Evolutionary conservation across 2,888 invertebrate genomes (phyloP), one percentile per base, ranked within the genome.

Genomic region (Hedya salicella): DNA sequence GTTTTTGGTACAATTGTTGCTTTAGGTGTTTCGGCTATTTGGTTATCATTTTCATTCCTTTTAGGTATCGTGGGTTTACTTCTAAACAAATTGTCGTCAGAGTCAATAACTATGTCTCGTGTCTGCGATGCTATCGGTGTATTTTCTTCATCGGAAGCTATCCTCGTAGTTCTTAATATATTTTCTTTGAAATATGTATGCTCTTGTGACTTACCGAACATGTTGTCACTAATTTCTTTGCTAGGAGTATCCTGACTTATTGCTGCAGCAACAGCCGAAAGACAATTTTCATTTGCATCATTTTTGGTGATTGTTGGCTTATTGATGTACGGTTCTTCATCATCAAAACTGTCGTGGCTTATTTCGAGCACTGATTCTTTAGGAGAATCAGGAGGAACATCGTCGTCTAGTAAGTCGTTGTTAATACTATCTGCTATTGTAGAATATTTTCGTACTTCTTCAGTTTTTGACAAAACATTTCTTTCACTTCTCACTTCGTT

Each of bases 91-190:
- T 64, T 56, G 11, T 59, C 57, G 16, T 68, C 64, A 48, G 36
- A 44, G 14, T 63, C 67, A n/a, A 40, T 40, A 30, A 48, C 19
- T 13, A n/a, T 3, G 19, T 17, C 48, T 16, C 30, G 19, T 11
- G 5, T 25, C 19, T 40, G 3, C 42, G 50, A 17, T 4, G 53
- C 40, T 46, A 3, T 53, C 19, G 36, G 11, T 3, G n/a, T 25
- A n/a, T 42, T 44, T 36, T 57, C 50, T 25, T 40, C 59, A 9
- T 60, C 60, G 14, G 48, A 46, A 25, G 48, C 53, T 40, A 66
- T 66, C 30, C 60, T 66, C 2, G 65, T 60, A 16, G 65, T 66
- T 48, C 48, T 60, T n/a, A 66, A 21, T 19, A 66, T 42, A 32
- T 57, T 59, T 13, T 44, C 46, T 21, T 21, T 40, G 14, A 21